A percentile compares a stretch with the other conserved stretches of the same genome.
phyloP scores from a whole-genome alignment of 2,113 vertebrate species.

The Monopterus albus region DNA sequence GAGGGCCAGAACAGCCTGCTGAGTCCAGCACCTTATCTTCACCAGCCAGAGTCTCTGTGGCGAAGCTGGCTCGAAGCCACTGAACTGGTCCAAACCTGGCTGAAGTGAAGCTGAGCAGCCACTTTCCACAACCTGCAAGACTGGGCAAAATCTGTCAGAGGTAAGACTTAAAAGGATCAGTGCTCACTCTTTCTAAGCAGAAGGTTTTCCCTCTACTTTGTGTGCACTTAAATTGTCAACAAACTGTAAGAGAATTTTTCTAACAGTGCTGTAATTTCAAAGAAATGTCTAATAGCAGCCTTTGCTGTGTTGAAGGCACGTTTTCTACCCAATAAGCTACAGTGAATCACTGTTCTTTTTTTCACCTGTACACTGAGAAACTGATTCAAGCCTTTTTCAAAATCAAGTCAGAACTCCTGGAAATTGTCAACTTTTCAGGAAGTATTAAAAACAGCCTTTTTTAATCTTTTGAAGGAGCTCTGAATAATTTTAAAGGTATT shows the following conservation, averaged over 20 bases:
- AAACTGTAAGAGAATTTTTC: conserved; percentile 12
- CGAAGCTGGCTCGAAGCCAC: conserved; percentile 45
- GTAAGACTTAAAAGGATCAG: conserved; percentile 14
- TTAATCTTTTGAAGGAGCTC: too few relatives aligned
- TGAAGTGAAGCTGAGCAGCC: conserved; percentile 41
- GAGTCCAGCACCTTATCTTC: conserved; percentile 18
- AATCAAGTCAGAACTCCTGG: too few relatives aligned
- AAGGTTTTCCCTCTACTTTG: conserved; percentile 13
- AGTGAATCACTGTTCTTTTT: conserved; percentile 13
- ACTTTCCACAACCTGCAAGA: conserved; percentile 37
- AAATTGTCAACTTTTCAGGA: too few relatives aligned
- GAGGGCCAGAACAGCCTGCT: conserved; percentile 36
- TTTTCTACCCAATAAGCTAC: conserved; percentile 19
- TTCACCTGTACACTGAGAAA: too few relatives aligned
- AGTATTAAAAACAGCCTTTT: too few relatives aligned
- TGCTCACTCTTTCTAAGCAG: not conserved
- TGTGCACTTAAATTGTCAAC: not conserved
- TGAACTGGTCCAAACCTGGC: conserved; percentile 25
- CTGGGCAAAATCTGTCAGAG: not conserved
- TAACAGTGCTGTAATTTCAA: conserved; percentile 7
- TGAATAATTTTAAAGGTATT: too few relatives aligned
- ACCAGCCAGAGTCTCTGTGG: conserved; percentile 29
- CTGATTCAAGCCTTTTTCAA: too few relatives aligned
- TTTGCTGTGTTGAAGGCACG: not conserved
- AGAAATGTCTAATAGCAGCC: not conserved